Evolutionary conservation across 2,113 vertebrate genomes (phyloP).

Genomic region (Catharus minimus): DNA sequence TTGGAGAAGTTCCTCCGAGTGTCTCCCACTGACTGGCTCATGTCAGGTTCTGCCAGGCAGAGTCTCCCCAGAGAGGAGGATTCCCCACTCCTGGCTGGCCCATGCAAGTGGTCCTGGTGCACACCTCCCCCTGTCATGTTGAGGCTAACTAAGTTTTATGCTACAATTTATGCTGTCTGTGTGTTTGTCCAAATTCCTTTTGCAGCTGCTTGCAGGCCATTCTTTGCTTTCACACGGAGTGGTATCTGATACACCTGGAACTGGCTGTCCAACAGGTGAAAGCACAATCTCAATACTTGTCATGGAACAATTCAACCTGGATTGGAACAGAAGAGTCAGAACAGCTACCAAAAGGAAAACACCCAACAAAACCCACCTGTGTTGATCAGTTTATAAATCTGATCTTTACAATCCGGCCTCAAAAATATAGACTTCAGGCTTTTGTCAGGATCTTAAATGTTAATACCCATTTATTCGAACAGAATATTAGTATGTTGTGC

Average conservation of each 20-base stretch:
- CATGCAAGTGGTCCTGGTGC: not conserved
- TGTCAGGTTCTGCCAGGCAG: rapidly evolving
- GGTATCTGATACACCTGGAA: not conserved
- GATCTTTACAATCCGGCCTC: not conserved
- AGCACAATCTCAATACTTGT: not conserved
- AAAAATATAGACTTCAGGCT: not conserved
- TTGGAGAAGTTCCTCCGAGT: not conserved
- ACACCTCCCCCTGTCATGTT: not conserved
- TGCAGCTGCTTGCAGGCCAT: not conserved
- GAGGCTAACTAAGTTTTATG: not conserved
- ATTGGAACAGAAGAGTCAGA: not conserved
- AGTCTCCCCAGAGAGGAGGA: rapidly evolving
- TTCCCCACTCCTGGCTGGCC: not conserved
- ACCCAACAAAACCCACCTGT: not conserved
- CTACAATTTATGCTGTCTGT: no score
- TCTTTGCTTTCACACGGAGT: not conserved
- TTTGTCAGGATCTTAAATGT: not conserved
- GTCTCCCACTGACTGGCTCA: not conserved
- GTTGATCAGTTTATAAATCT: not conserved
- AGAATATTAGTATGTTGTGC: not conserved
- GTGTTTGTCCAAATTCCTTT: not conserved
- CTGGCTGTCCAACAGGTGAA: not conserved
- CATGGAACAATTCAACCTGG: not conserved
- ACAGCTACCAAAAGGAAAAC: not conserved
- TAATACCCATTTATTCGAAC: not conserved